phyloP scores from a whole-genome alignment of 2,797 vertebrate species.

The Erpetoichthys calabaricus region DNA sequence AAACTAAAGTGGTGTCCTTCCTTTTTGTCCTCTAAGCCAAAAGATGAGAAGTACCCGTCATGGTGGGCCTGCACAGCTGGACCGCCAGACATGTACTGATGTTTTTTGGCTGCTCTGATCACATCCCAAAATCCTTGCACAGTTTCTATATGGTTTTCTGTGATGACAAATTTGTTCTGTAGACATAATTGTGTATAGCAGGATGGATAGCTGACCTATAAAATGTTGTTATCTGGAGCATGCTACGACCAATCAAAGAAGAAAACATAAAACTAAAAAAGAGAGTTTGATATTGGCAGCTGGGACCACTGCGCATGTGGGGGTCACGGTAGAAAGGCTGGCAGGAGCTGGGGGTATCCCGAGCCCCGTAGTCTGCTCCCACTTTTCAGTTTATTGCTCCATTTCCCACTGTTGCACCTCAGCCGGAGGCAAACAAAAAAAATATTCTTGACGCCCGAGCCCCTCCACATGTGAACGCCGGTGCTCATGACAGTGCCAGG shows the following conservation, averaged over 20 bases:
- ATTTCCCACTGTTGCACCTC: too few species aligned
- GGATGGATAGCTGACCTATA: conserved; percentile 11
- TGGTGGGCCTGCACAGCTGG: too few species aligned
- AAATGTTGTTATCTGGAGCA: conserved; percentile 11
- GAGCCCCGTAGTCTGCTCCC: background rate
- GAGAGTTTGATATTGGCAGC: background rate
- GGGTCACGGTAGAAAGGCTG: conserved; percentile 12
- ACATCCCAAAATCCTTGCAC: conserved; percentile 3
- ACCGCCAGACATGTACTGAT: background rate
- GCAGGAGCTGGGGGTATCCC: conserved; percentile 6
- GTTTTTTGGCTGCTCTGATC: conserved; percentile 3
- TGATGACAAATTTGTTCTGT: conserved; percentile 12
- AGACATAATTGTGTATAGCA: conserved; percentile 11
- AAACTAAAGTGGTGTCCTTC: too few species aligned
- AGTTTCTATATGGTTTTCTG: conserved; percentile 13
- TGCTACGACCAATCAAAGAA: conserved; percentile 9
- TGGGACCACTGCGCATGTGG: conserved; percentile 2
- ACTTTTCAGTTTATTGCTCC: too few species aligned
- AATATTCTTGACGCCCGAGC: too few species aligned
- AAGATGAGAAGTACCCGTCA: too few species aligned
- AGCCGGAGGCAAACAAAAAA: too few species aligned
- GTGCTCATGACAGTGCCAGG: too few species aligned
- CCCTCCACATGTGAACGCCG: too few species aligned
- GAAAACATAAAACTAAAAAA: background rate
- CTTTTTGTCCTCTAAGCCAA: too few species aligned